These are phyloP conservation scores for Mirza zaza DNA, from an alignment of 2,113 vertebrate genomes.

Conservation along the genomic window DNA sequence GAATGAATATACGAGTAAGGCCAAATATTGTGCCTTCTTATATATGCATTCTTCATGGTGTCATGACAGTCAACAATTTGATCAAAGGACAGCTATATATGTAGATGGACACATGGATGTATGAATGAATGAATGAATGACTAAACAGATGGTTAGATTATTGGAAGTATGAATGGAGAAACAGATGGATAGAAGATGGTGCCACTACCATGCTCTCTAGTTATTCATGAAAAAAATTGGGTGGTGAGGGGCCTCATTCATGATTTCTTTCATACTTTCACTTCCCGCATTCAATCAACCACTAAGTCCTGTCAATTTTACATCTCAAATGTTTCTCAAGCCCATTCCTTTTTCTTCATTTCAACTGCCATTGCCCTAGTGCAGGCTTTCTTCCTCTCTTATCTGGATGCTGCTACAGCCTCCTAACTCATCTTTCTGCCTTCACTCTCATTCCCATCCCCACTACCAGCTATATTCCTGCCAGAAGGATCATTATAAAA, in stretches of 20 bases:
- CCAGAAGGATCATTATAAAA: conserved; percentile 23
- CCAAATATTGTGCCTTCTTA: conserved; percentile 15
- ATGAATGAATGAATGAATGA: neutral
- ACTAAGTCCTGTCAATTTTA: conserved; percentile 35
- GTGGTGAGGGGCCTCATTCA: neutral
- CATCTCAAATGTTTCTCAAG: conserved; percentile 24
- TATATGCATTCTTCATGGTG: conserved; percentile 20
- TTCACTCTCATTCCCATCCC: neutral
- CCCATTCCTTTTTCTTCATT: conserved; percentile 24
- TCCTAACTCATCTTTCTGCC: neutral
- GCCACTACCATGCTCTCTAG: neutral
- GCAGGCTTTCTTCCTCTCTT: neutral
- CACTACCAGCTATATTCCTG: neutral
- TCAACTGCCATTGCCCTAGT: neutral
- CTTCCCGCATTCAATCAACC: neutral
- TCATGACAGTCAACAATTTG: conserved; percentile 43
- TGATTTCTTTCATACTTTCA: conserved; percentile 30
- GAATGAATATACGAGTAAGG: conserved; percentile 24
- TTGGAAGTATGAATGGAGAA: conserved; percentile 1
- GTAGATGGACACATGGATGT: neutral
- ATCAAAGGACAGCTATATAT: neutral
- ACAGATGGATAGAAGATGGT: neutral
- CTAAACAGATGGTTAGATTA: conserved; percentile 12
- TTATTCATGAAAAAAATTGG: conserved; percentile 9
- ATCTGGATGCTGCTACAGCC: neutral